A percentile compares a stretch with the other conserved stretches of the same genome.
Conservation (phyloP, 2,113 vertebrate species). For the Bothrops jararaca region DNA sequence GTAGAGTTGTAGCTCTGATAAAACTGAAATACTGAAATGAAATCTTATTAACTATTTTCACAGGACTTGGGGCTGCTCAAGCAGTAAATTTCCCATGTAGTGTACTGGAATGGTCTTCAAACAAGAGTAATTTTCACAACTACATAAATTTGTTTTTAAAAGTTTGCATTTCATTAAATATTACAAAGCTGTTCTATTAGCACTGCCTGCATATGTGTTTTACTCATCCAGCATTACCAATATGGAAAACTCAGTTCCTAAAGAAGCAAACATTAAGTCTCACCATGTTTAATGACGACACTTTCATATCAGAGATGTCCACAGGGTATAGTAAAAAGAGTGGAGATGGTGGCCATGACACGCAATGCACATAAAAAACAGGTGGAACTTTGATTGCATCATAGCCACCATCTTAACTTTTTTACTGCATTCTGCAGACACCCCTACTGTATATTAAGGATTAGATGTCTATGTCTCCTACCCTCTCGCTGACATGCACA, state of each 20-base stretch:
- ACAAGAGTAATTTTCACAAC: neutral
- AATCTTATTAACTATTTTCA: neutral
- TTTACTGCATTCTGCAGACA: too few species aligned
- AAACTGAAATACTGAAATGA: neutral
- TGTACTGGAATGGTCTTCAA: neutral
- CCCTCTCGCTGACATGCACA: too few species aligned
- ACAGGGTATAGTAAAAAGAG: too few species aligned
- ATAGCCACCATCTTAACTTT: too few species aligned
- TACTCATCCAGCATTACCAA: neutral
- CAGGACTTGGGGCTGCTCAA: neutral
- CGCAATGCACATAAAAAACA: too few species aligned
- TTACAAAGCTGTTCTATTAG: neutral
- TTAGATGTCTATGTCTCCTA: too few species aligned
- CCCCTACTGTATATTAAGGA: too few species aligned
- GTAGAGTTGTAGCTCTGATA: too few species aligned
- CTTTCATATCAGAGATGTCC: neutral
- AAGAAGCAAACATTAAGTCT: neutral
- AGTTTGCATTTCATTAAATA: neutral
- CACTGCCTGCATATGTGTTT: too few species aligned
- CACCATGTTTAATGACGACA: neutral
- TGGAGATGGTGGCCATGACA: too few species aligned
- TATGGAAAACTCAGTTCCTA: neutral
- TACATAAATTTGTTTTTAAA: too few species aligned
- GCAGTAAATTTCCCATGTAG: neutral
- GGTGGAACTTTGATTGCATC: too few species aligned